Conservation (phyloP, 2,113 vertebrate genomes). For the Clinocottus analis region DNA sequence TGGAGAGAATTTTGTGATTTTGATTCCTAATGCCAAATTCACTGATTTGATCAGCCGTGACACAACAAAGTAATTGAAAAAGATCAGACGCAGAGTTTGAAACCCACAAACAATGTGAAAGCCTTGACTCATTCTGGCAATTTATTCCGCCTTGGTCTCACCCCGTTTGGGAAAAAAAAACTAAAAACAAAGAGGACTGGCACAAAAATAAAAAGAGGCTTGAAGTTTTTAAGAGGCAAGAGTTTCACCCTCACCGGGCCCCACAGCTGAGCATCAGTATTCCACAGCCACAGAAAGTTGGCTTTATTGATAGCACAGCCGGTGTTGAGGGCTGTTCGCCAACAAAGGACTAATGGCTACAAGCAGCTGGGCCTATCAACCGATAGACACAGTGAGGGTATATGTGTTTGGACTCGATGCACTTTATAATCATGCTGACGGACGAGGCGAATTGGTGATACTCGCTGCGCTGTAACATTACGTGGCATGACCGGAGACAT, state of each 20-base stretch:
- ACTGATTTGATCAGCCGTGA: constrained; percentile 2
- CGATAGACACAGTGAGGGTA: constrained; percentile 31
- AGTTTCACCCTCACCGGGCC: constrained; percentile 36
- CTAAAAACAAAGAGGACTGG: constrained; percentile 17
- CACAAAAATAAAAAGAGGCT: constrained; percentile 12
- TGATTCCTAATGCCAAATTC: background rate
- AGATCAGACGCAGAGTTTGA: background rate
- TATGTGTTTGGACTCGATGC: constrained; percentile 40
- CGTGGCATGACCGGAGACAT: constrained; percentile 10
- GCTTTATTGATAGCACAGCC: constrained; percentile 60
- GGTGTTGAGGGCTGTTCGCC: constrained; percentile 56
- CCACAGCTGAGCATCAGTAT: constrained; percentile 77
- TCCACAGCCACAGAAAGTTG: constrained; percentile 63
- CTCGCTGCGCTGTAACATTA: background rate
- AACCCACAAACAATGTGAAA: background rate
- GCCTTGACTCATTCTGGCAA: constrained; percentile 4
- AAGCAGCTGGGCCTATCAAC: constrained; percentile 64
- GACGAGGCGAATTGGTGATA: background rate
- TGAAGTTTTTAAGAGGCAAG: constrained; percentile 25
- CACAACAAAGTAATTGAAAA: background rate
- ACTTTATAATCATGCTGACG: constrained; percentile 44
- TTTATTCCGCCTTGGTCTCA: constrained; percentile 13
- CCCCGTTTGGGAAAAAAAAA: constrained; percentile 5
- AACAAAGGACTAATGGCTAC: constrained; percentile 60
- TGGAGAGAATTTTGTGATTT: background rate